Base-by-base conservation (phyloP, 2,888 invertebrate genomes). In the Cephus rjabovi region DNA sequence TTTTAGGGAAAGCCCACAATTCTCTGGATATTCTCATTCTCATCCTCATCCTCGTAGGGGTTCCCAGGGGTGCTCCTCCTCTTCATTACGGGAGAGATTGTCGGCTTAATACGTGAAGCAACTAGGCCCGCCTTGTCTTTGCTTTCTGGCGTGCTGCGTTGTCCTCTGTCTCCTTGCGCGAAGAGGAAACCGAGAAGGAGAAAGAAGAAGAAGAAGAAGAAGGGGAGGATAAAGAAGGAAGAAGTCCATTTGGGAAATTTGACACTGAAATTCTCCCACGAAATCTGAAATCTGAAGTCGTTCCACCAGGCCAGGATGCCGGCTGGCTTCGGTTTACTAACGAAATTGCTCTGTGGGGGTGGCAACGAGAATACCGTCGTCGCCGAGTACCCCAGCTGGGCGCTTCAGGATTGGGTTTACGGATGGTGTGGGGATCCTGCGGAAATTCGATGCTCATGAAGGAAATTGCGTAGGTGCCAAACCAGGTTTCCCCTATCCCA, bases 371-470 rank as follows among this genome's bases (percentile, higher is more conserved):
- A 75, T 79, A 76, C 71, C 76, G 73, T 23, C 23, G 23, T 56
- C 56, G 23, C 56, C 56, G 56, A 56, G 69, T 68, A 31, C 74
- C 31, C 69, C 74, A 74, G 70, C 78, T 77, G 80, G 76, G 75
- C 75, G 79, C 37, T 74, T 30, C 80, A 82, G 81, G 83, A 85
- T 86, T 86, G 83, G 82, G 83, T 83, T 83, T 83, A 81, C 80
- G 79, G 78, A 76, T 77, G 75, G 79, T 70, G 76, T 30, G 79
- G 74, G 80, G 79, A 79, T 85, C 83, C 83, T 84, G 83, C 86
- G 87, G 87, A 87, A 87, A 87, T 87, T 87, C 84, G 86, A 87
- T 87, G 87, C 86, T 87, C 87, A 86, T 87, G 85, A 86, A 87
- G 87, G 87, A 87, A 87, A 87, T 87, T 87, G 87, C 86, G 87